phyloP scores from a whole-genome alignment of 2,888 invertebrate species.

The Troides helena region DNA sequence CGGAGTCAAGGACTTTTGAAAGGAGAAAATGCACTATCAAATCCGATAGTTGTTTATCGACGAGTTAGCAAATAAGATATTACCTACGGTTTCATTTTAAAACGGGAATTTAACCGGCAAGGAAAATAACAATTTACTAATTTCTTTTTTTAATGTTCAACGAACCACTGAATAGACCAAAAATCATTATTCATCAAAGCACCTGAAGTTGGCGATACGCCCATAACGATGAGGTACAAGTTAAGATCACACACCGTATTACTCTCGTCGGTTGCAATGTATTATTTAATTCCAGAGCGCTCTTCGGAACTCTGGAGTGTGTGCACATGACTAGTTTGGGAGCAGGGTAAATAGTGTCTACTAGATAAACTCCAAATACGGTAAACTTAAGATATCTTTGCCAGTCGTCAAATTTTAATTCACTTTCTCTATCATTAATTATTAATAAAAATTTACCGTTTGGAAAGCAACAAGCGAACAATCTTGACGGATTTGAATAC shows the following conservation, averaged over 20 bases:
- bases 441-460: background rate
- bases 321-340: too few relatives aligned
- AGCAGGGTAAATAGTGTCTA: too few relatives aligned
- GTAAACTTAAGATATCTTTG: too few relatives aligned
- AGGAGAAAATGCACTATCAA: constrained; percentile 9
- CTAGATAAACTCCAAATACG: too few relatives aligned
- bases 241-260: too few relatives aligned
- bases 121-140: background rate
- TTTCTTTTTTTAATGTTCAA: background rate
- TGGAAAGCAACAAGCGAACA: background rate
- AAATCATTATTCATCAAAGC: background rate
- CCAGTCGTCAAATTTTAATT: too few relatives aligned
- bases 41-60: background rate
- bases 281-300: too few relatives aligned
- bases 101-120: background rate
- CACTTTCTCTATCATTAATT: background rate
- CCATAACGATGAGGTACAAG: background rate
- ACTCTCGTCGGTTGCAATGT: too few relatives aligned
- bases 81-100: background rate
- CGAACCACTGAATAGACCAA: background rate
- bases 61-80: background rate
- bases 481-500: background rate
- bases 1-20: constrained; percentile 18
- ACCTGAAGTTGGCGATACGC: background rate
- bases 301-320: too few relatives aligned